These are phyloP conservation scores for Archegozetes longisetosus DNA, from an alignment of 1,140 invertebrate species.

Conservation along the genomic window DNA sequence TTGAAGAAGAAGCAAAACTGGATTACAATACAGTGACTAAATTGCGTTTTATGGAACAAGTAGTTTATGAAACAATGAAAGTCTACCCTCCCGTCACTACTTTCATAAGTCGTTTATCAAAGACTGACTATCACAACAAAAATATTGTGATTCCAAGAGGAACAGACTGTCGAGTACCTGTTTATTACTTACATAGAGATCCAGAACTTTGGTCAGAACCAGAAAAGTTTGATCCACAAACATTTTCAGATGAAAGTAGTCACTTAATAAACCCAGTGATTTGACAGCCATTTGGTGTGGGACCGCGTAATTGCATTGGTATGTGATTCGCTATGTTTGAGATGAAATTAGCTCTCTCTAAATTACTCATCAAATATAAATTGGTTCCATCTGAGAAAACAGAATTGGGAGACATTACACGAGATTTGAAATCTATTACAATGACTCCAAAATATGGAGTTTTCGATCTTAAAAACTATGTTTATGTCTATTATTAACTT, in stretches of 20 bases:
- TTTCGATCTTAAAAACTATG: too few relatives aligned
- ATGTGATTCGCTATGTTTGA: slow-evolving; percentile 13
- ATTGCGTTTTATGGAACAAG: slow-evolving; percentile 29
- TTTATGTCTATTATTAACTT: too few relatives aligned
- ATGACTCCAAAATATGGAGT: slow-evolving; percentile 23
- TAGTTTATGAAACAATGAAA: slow-evolving; percentile 28
- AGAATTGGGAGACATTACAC: background rate
- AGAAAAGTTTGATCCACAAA: slow-evolving; percentile 17
- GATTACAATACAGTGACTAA: slow-evolving; percentile 23
- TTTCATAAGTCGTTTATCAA: background rate
- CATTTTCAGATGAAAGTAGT: slow-evolving; percentile 17
- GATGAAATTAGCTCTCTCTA: slow-evolving; percentile 12
- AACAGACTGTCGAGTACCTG: background rate
- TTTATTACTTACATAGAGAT: slow-evolving; percentile 28
- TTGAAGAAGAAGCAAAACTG: background rate
- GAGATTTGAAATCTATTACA: slow-evolving; percentile 18
- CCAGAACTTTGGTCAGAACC: slow-evolving; percentile 20
- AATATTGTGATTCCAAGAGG: slow-evolving; percentile 1
- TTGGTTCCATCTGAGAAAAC: slow-evolving; percentile 5
- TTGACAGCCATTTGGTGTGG: slow-evolving; percentile 8
- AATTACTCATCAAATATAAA: slow-evolving; percentile 15
- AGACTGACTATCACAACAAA: background rate
- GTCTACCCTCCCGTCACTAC: slow-evolving; percentile 27
- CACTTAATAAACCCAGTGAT: background rate
- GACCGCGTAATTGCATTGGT: slow-evolving; percentile 14